phyloP scores from a whole-genome alignment of 92 coral and sea anemone species.

The Muricea muricata region DNA sequence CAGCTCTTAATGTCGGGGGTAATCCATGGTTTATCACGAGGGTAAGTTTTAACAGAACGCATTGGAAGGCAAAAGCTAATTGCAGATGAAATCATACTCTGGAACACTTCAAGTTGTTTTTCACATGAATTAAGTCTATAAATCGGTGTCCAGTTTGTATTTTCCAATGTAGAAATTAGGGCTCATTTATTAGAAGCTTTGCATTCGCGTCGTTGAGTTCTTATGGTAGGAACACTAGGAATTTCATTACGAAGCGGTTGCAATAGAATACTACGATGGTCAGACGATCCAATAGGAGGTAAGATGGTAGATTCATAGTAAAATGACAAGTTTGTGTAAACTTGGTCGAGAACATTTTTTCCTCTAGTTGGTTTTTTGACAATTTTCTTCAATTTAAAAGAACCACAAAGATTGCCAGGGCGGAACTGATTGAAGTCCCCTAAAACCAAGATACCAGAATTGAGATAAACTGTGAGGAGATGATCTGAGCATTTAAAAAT shows the following conservation, averaged over 20 bases:
- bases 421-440: constrained; percentile 11
- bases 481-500: background rate
- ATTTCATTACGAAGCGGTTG: constrained; percentile 26
- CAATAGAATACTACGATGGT: constrained; percentile 55
- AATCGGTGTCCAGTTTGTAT: constrained; percentile 38
- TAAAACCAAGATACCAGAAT: background rate
- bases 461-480: background rate
- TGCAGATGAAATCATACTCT: constrained; percentile 8
- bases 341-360: constrained; percentile 15
- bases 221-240: constrained; percentile 5
- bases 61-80: constrained; percentile 51
- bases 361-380: constrained; percentile 33
- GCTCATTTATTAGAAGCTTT: constrained; percentile 44
- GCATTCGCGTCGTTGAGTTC: constrained; percentile 28
- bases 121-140: constrained; percentile 15
- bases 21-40: constrained; percentile 62
- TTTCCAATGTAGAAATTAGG: background rate
- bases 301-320: constrained; percentile 17
- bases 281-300: constrained; percentile 59
- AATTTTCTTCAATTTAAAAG: constrained; percentile 41
- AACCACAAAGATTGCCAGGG: constrained; percentile 43
- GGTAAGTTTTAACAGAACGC: constrained; percentile 50
- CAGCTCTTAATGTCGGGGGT: constrained; percentile 53
- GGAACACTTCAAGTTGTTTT: constrained; percentile 27
- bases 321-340: background rate